phyloP scores from a whole-genome alignment of 2,888 invertebrate genomes.

The Metallyticus violacea region DNA sequence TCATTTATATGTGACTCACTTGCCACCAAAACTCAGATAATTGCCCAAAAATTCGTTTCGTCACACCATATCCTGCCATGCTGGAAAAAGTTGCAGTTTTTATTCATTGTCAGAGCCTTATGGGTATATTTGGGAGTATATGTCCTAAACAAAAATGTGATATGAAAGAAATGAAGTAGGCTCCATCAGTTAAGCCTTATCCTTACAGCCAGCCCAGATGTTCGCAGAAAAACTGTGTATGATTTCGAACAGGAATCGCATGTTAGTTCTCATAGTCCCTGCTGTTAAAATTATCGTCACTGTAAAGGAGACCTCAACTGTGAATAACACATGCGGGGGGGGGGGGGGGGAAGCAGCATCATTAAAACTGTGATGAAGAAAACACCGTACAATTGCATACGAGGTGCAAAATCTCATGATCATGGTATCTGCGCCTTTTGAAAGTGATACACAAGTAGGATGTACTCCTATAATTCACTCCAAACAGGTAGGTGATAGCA shows the following conservation, averaged over 20 bases:
- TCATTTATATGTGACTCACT: too few relatives aligned
- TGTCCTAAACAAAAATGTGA: too few relatives aligned
- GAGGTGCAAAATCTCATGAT: neutral
- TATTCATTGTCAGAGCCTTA: too few relatives aligned
- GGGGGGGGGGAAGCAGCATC: neutral
- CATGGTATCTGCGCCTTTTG: neutral
- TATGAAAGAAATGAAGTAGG: too few relatives aligned
- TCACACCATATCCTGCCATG: too few relatives aligned
- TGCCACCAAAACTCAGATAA: too few relatives aligned
- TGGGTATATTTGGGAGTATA: too few relatives aligned
- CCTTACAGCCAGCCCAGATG: too few relatives aligned
- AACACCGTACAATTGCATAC: neutral
- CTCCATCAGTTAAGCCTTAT: too few relatives aligned
- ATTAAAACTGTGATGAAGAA: neutral
- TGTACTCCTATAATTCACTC: neutral
- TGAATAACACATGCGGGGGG: neutral
- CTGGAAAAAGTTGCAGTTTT: too few relatives aligned
- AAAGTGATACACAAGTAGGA: too few relatives aligned
- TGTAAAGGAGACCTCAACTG: neutral
- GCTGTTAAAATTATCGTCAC: neutral
- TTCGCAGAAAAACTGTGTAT: neutral
- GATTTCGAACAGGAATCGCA: neutral
- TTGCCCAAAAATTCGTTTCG: too few relatives aligned
- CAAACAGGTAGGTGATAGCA: neutral
- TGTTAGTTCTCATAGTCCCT: neutral